Base-by-base conservation (phyloP, 1,140 invertebrate genomes). In the Aethina tumida region DNA sequence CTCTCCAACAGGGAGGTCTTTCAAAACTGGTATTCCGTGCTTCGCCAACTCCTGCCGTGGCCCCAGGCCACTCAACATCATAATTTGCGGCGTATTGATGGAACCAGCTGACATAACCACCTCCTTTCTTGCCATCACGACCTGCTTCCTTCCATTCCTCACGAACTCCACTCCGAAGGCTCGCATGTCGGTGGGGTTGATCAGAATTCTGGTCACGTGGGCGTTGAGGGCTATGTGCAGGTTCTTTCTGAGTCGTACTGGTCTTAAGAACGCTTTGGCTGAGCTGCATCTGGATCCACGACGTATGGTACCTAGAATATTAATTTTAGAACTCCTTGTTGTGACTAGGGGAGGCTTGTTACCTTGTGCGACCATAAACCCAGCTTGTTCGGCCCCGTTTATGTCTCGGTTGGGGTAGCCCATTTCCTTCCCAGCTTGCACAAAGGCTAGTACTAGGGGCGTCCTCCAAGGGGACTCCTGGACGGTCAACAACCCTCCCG, bases 11-110 rank as follows among this genome's bases (percentile, higher is more conserved):
- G 73, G 75, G n/a, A 87, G 64, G 60, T 91, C 75, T 51, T 75
- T 75, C 0, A 87, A 41, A 0, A 85, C 73, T 5, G 70, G 70
- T 21, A 91, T 83, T 4, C 78, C 76, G 10, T 83, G 58, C 21
- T 79, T 62, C 26, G 66, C 58, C 5, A 94, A 64, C 44, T 93
- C 84, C 4, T 79, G 67, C 19, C 66, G 68, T 0, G 87, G 88
- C 1, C 89, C 90, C 26, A 93, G 70, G 0, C 90, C 90, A 0
- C 86, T 91, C 0, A 93, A 54, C 86, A 93, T 89, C 31, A 94
- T 58, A 18, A 94, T 56, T 45, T 89, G 84, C 0, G 87, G 80
- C 12, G 74, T 77, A 34, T 84, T 85, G 4, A 91, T 81, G 0
- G 81, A 72, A 0, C 86, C 86, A 1, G 83, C 83, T 1, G 82